Evolutionary conservation across 2,113 vertebrate species (phyloP).

Genomic region (Perccottus glenii): DNA sequence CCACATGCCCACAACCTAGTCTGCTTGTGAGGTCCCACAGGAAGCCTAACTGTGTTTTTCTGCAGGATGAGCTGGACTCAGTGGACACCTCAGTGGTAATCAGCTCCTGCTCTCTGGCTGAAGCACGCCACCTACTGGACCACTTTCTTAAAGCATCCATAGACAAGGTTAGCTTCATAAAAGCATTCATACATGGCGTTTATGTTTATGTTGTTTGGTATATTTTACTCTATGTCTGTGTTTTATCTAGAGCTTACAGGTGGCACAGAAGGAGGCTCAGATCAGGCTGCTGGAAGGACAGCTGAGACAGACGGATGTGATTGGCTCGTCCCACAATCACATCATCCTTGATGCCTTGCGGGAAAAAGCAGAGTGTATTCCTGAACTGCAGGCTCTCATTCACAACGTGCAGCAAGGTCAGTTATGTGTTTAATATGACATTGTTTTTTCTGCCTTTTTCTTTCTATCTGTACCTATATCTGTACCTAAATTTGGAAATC

Average conservation of each 20-base stretch:
- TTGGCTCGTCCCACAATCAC: slow-evolving; percentile 88
- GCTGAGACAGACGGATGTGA: slow-evolving; percentile 88
- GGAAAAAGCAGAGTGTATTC: slow-evolving; percentile 91
- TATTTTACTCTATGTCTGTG: neutral
- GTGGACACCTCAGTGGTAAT: slow-evolving; percentile 97
- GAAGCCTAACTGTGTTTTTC: slow-evolving; percentile 2
- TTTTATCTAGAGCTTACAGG: slow-evolving; percentile 77
- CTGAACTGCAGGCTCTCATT: slow-evolving; percentile 92
- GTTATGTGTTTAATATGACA: neutral
- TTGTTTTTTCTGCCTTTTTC: neutral
- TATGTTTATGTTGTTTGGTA: too few relatives aligned
- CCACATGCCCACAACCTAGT: neutral
- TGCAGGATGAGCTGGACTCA: slow-evolving; percentile 94
- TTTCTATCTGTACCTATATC: neutral
- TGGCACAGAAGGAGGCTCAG: slow-evolving; percentile 95
- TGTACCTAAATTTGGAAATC: neutral
- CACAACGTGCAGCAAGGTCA: slow-evolving; percentile 93
- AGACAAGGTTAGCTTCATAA: slow-evolving; percentile 83
- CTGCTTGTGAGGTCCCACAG: neutral
- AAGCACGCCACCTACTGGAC: slow-evolving; percentile 93
- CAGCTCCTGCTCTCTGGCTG: slow-evolving; percentile 94
- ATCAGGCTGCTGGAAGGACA: slow-evolving; percentile 93
- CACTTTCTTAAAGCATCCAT: slow-evolving; percentile 97
- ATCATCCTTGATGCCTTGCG: slow-evolving; percentile 89
- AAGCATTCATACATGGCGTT: too few relatives aligned